Conservation (phyloP, 2,888 invertebrate genomes). For the Protula sp. region DNA sequence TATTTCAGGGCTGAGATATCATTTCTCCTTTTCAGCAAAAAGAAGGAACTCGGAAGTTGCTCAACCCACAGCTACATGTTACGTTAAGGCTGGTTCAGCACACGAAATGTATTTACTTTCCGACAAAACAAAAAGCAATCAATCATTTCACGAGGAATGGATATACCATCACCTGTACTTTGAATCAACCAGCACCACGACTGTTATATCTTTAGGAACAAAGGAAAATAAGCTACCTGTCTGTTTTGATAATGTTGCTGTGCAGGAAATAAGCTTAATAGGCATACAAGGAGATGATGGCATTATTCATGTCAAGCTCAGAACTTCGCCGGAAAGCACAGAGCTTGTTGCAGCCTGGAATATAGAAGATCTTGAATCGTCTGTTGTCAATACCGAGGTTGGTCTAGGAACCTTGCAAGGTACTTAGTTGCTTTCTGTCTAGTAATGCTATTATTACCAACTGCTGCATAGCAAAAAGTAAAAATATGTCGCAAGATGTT, state of each 20-base stretch:
- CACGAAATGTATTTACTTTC: too few species aligned
- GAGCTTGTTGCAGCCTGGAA: background rate
- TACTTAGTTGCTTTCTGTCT: too few species aligned
- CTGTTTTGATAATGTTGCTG: background rate
- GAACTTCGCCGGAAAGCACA: background rate
- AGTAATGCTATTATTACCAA: too few species aligned
- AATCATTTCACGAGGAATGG: too few species aligned
- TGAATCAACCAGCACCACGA: background rate
- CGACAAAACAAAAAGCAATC: too few species aligned
- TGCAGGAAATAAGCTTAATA: background rate
- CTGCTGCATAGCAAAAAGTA: too few species aligned
- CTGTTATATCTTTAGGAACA: background rate
- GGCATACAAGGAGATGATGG: background rate
- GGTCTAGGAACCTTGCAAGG: background rate
- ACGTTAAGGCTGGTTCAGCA: too few species aligned
- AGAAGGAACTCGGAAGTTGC: too few species aligned
- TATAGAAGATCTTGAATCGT: background rate
- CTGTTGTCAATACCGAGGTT: background rate
- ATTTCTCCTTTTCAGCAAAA: too few species aligned
- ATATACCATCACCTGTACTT: background rate
- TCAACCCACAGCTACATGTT: too few species aligned
- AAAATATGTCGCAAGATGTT: too few species aligned
- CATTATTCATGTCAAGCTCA: background rate
- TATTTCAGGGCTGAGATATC: too few species aligned
- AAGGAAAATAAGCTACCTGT: background rate